phyloP scores from a whole-genome alignment of 2,113 vertebrate species.

The Naja naja region DNA sequence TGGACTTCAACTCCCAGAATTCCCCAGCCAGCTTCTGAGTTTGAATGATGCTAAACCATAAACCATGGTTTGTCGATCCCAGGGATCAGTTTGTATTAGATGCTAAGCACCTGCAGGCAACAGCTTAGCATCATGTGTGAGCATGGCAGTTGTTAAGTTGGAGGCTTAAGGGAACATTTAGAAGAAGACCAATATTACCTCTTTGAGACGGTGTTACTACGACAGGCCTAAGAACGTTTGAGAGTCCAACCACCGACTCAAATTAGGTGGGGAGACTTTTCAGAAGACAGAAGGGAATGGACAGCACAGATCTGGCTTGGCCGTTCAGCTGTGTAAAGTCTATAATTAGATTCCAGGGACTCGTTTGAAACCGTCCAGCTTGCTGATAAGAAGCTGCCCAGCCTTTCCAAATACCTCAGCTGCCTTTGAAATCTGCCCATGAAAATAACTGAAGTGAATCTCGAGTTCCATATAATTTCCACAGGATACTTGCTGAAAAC shows the following conservation, averaged over 20 bases:
- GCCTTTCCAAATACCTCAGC: conserved; percentile 52
- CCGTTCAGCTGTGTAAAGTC: conserved; percentile 17
- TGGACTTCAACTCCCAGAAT: neutral
- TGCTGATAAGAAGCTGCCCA: conserved; percentile 52
- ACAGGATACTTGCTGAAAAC: conserved; percentile 59
- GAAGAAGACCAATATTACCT: neutral
- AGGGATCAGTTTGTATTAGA: neutral
- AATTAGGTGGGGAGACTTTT: conserved; percentile 1
- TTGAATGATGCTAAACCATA: neutral
- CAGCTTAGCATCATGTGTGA: neutral
- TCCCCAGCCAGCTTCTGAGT: neutral
- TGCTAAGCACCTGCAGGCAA: neutral
- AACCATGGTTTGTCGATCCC: neutral
- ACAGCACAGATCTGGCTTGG: conserved; percentile 30
- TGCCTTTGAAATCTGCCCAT: conserved; percentile 59
- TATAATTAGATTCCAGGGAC: conserved; percentile 56
- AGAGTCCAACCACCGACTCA: neutral
- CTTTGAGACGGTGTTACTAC: fast-evolving
- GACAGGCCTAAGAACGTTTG: neutral
- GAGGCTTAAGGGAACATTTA: neutral
- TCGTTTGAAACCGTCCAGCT: conserved; percentile 48
- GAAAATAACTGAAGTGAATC: conserved; percentile 59
- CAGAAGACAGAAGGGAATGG: neutral
- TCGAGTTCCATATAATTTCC: conserved; percentile 66
- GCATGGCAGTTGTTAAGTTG: neutral